Base-by-base conservation (phyloP, 2,888 invertebrate species). In the Xanthia icteritia region DNA sequence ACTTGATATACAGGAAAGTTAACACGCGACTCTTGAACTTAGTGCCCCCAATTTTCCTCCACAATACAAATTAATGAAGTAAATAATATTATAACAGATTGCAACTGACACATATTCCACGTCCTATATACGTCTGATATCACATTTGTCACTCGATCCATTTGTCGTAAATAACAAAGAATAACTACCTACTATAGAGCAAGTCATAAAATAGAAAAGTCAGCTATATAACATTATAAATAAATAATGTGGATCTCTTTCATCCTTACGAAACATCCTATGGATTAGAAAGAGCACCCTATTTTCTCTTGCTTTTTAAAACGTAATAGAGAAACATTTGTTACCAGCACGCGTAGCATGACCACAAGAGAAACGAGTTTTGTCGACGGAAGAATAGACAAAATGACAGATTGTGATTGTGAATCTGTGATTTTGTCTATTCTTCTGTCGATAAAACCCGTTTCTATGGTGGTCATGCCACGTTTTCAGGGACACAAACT, bases 41-140 rank as follows among this genome's bases (percentile, higher is more conserved):
- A 58, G 73, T 74, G 79, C 27, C 56, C 78, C 63, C 72, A 64
- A 60, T 83, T 77, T 70, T 58, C 45, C 54, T 9, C 1, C 5
- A 58, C 27, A 60, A 51, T 77, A 76, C 60, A 51, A 68, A 77
- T 68, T 60, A 60, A 72, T 60, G 23, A 67, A 81, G 81, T 56
- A 77, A 76, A 63, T 81, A 70, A 63, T 67, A 42, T 66, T 31
- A 69, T n/a, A 68, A 82, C 60, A 74, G 70, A 79, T 81, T 73
- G 69, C 78, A 81, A 71, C 13, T 90, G 88, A 89, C 90, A 90
- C 81, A 86, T 65, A 87, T 90, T 84, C 84, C 87, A 86, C 86
- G 84, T 70, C 81, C 87, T 81, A 83, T 64, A 81, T 84, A 70
- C 67, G 45, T 69, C 36, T 68, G 68, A 31, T 88, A 87, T 77